Evolutionary conservation across 2,888 invertebrate species (phyloP), one percentile per base, ranked within the genome.

Genomic region (Chymomyza amoena): DNA sequence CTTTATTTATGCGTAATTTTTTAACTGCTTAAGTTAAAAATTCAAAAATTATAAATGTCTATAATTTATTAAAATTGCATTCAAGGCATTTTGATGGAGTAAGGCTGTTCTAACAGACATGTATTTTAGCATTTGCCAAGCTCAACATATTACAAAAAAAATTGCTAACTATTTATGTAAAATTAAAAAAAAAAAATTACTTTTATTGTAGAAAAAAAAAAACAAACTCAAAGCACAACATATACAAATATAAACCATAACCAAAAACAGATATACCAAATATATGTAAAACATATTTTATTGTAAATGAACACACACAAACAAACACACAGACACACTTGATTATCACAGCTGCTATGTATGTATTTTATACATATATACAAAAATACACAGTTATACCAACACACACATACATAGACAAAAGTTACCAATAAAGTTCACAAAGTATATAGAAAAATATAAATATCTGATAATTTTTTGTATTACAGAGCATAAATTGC

Each of bases 401-500:
- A 54, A 52, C 72, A 62, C 60, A 36, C 36, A 61, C 56, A 75
- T n/a, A 18, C 18, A 61, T 9, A 51, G 25, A 52, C 50, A 32
- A 56, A 32, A 59, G 13, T 50, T 13, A 72, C 65, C 20, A 87
- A 87, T 84, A 87, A 88, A 84, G 81, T 76, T 78, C 59, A 78
- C 69, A 54, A 69, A 25, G 57, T 20, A 57, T 25, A 25, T 57
- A 54, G 54, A 45, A n/a, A 60, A 32, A 32, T 7, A 32, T 32
- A 32, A 32, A 32, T 7, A 32, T 32, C 6, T 32, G 9, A 7
- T 32, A 32, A 7, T 32, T 7, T 32, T 4, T 25, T 3, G 25
- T 25, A 4, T 25, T 25, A 25, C 25, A 25, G 25, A 32, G 9
- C 32, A 32, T 7, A 7, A 6, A 7, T 32, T 32, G 32, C 5